Percentiles rank a stretch among this genome's conserved stretches.
Conservation (phyloP, 2,888 invertebrate species). For the Lathronympha strigana region DNA sequence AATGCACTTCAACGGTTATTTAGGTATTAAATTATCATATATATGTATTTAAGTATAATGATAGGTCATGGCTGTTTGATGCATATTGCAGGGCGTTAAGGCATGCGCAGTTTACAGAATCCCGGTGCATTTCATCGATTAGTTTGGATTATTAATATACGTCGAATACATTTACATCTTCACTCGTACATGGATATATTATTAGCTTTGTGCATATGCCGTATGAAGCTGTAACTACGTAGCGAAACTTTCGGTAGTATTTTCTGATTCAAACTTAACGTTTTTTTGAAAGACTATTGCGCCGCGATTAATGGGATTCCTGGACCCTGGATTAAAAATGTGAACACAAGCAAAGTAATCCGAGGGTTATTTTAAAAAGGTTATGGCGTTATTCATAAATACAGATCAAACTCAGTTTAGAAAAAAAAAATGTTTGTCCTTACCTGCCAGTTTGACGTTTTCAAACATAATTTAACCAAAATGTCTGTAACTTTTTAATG, state of each 20-base stretch:
- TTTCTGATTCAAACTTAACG: not conserved
- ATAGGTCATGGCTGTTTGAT: conserved; percentile 30
- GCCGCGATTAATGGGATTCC: too few species aligned
- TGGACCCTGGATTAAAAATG: too few species aligned
- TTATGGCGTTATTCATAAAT: too few species aligned
- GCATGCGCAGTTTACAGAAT: conserved; percentile 29
- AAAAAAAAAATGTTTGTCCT: too few species aligned
- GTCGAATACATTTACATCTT: not conserved
- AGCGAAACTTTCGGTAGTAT: not conserved
- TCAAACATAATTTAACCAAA: too few species aligned
- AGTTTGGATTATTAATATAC: conserved; percentile 12
- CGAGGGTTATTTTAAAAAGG: too few species aligned
- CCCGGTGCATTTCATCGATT: conserved; percentile 32
- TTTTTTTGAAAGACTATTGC: not conserved
- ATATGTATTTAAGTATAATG: not conserved
- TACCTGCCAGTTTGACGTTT: too few species aligned
- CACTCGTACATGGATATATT: not conserved
- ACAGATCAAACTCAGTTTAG: too few species aligned
- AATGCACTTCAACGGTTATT: conserved; percentile 27
- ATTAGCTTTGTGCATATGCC: not conserved
- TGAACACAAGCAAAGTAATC: too few species aligned
- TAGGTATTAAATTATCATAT: not conserved
- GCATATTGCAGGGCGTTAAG: conserved; percentile 19
- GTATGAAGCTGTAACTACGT: not conserved
- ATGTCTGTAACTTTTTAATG: too few species aligned